Conservation (phyloP, 2,888 invertebrate genomes). For the Peribatodes rhomboidaria region DNA sequence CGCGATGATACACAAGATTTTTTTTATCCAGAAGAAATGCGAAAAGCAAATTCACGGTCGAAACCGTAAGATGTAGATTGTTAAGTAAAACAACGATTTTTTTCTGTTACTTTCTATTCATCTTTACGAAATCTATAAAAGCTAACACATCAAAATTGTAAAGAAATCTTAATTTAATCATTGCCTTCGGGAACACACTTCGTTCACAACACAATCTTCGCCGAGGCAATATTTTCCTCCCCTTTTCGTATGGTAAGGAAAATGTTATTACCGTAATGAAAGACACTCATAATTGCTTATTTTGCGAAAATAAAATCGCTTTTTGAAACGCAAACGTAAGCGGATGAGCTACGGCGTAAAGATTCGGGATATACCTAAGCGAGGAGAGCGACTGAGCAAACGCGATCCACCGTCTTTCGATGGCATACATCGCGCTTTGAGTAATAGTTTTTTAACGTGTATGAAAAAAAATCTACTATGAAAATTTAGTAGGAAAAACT, state of each 20-base stretch:
- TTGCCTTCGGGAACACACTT: slow-evolving; percentile 6
- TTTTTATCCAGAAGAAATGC: too few species aligned
- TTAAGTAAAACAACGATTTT: background rate
- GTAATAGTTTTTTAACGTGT: too few species aligned
- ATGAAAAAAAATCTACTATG: too few species aligned
- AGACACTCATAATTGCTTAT: slow-evolving; percentile 45
- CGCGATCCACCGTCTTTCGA: background rate
- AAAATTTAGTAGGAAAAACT: background rate
- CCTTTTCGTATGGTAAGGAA: slow-evolving; percentile 23
- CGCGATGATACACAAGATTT: too few species aligned
- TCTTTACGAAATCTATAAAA: background rate
- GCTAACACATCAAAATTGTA: background rate
- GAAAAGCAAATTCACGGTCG: too few species aligned
- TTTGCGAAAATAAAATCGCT: slow-evolving; percentile 51
- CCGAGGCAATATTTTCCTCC: slow-evolving; percentile 27
- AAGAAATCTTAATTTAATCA: slow-evolving; percentile 10
- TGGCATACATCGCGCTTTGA: too few species aligned
- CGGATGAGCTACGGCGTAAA: slow-evolving; percentile 47
- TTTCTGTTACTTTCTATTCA: background rate
- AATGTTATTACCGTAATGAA: slow-evolving; percentile 42
- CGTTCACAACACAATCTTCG: slow-evolving; percentile 19
- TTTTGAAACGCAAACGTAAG: slow-evolving; percentile 49
- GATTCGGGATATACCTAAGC: slow-evolving; percentile 13
- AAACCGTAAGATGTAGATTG: too few species aligned
- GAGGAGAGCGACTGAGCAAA: slow-evolving; percentile 1